These are phyloP conservation scores for Octopus bimaculoides DNA, from an alignment of 1,140 invertebrate genomes.

Conservation along the genomic window DNA sequence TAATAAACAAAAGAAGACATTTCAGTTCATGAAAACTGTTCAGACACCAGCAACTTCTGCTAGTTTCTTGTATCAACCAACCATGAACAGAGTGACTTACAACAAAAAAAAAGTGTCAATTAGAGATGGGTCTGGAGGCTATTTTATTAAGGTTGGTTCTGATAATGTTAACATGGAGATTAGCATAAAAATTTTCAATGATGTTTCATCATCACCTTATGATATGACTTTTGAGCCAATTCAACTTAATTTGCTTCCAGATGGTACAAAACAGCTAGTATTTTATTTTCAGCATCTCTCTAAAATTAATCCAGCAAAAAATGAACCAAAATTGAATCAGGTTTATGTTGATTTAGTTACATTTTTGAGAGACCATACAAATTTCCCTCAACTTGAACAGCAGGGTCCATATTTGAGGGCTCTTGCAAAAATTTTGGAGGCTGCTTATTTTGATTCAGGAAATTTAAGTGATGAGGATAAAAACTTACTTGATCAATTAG, in stretches of 20 bases:
- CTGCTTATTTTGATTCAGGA: constrained; percentile 41
- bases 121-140: neutral
- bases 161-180: constrained; percentile 22
- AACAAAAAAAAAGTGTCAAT: neutral
- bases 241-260: constrained; percentile 29
- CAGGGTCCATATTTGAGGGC: constrained; percentile 39
- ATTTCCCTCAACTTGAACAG: constrained; percentile 35
- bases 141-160: constrained; percentile 11
- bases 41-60: neutral
- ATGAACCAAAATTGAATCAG: constrained; percentile 38
- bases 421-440: constrained; percentile 40
- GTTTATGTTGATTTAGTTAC: constrained; percentile 42
- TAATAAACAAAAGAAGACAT: neutral
- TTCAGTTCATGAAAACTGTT: neutral
- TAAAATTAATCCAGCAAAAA: constrained; percentile 12
- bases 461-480: constrained; percentile 27
- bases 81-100: constrained; percentile 15
- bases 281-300: constrained; percentile 33
- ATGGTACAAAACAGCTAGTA: constrained; percentile 40
- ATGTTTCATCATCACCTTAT: constrained; percentile 10
- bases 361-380: constrained; percentile 39
- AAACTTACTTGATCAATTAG: constrained; percentile 30
- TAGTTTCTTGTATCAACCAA: constrained; percentile 17
- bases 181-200: constrained; percentile 9
- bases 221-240: constrained; percentile 28